Evolutionary conservation across 1,140 invertebrate genomes (phyloP).

Genomic region (Trichonephila inaurata): DNA sequence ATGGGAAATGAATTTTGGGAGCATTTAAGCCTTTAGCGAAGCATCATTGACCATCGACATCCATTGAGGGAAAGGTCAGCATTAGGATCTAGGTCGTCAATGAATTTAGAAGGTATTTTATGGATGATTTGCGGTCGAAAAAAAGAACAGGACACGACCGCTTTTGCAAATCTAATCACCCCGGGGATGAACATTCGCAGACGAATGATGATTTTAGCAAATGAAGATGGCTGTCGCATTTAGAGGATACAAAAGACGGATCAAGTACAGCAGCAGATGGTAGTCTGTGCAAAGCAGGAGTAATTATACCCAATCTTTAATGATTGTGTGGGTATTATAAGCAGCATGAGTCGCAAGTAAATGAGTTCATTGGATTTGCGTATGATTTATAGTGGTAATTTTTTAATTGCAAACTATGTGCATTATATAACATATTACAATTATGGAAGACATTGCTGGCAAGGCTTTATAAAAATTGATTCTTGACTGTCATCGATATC

Average conservation of each 20-base stretch:
- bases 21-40: slow-evolving; percentile 8
- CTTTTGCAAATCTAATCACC: slow-evolving; percentile 26
- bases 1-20: background rate
- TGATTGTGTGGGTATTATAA: background rate
- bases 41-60: background rate
- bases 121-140: background rate
- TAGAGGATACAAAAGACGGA: background rate
- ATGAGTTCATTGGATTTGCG: background rate
- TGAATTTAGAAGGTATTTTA: background rate
- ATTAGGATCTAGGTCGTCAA: background rate
- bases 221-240: background rate
- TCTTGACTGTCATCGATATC: no score
- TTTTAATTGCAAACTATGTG: background rate
- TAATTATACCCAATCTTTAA: slow-evolving; percentile 16
- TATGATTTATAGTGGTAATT: background rate
- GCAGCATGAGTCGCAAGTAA: background rate
- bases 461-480: no score
- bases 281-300: background rate
- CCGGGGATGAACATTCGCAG: background rate
- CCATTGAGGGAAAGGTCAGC: background rate
- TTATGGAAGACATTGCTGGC: no score
- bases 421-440: no score
- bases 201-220: slow-evolving; percentile 10
- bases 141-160: background rate
- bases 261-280: background rate